These are phyloP conservation scores for Xyrichtys novacula DNA, from an alignment of 2,797 vertebrate genomes.

Conservation along the genomic window DNA sequence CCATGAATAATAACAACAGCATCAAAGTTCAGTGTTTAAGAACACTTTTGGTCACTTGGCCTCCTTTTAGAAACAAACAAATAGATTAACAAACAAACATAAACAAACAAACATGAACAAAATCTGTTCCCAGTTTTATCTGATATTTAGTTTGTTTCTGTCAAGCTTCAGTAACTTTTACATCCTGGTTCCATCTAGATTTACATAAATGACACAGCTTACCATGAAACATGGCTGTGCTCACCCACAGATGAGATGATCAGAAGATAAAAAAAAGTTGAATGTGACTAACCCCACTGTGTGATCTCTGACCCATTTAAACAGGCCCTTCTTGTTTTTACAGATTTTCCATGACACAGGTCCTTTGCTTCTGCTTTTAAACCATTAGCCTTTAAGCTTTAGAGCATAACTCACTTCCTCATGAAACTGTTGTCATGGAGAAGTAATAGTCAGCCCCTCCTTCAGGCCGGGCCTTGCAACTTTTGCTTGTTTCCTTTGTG, in stretches of 20 bases:
- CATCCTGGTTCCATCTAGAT: no score
- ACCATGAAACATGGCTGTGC: constrained; percentile 28
- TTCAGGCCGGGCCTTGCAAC: background rate
- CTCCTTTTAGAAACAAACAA: no score
- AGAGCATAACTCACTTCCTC: constrained; percentile 67
- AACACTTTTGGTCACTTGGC: no score
- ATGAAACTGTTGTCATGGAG: constrained; percentile 55
- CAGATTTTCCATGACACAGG: constrained; percentile 60
- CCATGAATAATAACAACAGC: no score
- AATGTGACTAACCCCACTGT: background rate
- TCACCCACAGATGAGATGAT: constrained; percentile 24
- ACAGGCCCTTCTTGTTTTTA: constrained; percentile 37
- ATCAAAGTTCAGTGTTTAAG: no score
- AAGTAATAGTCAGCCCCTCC: constrained; percentile 19
- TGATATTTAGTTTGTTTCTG: no score
- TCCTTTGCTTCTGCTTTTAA: constrained; percentile 46
- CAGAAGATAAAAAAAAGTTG: constrained; percentile 14
- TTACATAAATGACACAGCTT: background rate
- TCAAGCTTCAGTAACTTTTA: no score
- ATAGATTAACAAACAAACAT: no score
- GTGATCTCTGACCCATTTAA: constrained; percentile 4
- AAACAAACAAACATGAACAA: no score
- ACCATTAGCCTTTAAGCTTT: constrained; percentile 35
- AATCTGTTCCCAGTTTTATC: no score
- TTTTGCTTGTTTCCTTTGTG: constrained; percentile 20